phyloP scores from a whole-genome alignment of 2,888 invertebrate genomes.

The Linnaemya tessellans region DNA sequence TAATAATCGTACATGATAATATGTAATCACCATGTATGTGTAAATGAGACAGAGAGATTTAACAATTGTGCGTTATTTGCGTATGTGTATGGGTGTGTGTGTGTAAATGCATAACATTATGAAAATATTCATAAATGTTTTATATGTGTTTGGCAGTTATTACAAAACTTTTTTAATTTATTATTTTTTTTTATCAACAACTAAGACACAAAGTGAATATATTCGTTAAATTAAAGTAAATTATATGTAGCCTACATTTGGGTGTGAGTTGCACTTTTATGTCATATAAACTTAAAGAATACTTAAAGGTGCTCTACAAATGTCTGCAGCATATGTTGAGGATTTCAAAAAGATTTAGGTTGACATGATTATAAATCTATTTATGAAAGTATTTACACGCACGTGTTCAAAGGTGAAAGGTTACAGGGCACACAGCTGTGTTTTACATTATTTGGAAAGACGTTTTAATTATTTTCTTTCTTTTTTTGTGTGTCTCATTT shows the following conservation, averaged over 20 bases:
- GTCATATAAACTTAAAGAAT: not conserved
- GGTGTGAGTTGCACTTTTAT: not conserved
- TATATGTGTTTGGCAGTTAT: not conserved
- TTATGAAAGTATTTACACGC: not conserved
- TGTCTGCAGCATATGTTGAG: slow-evolving; percentile 25
- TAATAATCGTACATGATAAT: not conserved
- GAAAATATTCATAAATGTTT: not conserved
- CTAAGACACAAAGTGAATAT: not conserved
- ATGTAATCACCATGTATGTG: no score
- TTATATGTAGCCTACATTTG: not conserved
- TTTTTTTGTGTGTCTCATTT: no score
- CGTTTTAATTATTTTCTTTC: no score
- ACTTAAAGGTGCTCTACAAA: not conserved
- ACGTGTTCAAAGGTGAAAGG: not conserved
- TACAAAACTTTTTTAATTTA: slow-evolving; percentile 7
- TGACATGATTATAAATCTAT: not conserved
- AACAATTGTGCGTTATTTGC: not conserved
- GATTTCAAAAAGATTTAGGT: not conserved
- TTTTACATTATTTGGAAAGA: no score
- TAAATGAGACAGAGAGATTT: no score
- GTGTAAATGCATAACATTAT: not conserved
- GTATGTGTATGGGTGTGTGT: not conserved
- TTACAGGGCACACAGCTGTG: not conserved
- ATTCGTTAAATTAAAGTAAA: not conserved
- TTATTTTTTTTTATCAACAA: slow-evolving; percentile 9